Conservation (phyloP, 2,888 invertebrate genomes). For the Lacanobia wlatinum region DNA sequence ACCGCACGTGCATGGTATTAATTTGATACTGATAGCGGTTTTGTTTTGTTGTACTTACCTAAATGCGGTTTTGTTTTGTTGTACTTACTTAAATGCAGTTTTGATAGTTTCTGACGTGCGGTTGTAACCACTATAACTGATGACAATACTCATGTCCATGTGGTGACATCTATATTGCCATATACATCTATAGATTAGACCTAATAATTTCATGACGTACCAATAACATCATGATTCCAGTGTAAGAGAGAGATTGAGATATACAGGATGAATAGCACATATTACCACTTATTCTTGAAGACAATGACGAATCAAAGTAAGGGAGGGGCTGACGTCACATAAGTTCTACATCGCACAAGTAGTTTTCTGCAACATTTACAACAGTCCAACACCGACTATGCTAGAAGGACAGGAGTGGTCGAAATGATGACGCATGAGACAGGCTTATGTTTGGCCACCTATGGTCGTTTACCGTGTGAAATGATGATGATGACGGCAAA, state of each 20-base stretch:
- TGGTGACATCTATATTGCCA: background rate
- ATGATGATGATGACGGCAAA: no score
- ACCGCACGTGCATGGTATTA: background rate
- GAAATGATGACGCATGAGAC: no score
- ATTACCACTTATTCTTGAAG: no score
- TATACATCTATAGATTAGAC: background rate
- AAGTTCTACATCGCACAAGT: no score
- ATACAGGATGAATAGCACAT: background rate
- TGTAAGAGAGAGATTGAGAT: background rate
- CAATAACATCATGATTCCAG: background rate
- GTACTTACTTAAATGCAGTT: background rate
- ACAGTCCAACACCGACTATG: no score
- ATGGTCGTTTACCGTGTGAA: no score
- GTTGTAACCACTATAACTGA: background rate
- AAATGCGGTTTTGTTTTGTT: background rate
- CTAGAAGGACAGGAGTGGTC: no score
- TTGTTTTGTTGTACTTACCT: background rate
- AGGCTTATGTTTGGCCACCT: background rate
- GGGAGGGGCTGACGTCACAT: no score
- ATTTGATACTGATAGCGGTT: background rate
- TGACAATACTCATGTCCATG: background rate
- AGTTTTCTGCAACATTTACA: no score
- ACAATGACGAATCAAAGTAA: no score
- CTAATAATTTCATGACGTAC: background rate
- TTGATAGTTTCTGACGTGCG: background rate